Evolutionary conservation across 2,888 invertebrate species (phyloP), one percentile per base, ranked within the genome.

Genomic region (Amorpha juglandis): DNA sequence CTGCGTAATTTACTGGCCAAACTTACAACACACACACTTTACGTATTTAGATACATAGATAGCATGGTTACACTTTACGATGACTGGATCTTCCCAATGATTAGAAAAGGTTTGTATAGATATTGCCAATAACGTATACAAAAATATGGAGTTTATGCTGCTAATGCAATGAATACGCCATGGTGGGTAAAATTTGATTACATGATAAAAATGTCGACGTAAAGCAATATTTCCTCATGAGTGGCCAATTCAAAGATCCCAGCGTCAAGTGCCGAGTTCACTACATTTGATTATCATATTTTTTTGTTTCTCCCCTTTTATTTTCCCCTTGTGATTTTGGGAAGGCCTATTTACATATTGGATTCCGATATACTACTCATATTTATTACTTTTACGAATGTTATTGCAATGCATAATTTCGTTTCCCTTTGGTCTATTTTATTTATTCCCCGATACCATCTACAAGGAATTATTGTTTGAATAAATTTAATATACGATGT

Each of bases 251-350:
- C 78, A 78, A 80, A 76, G 76, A 71, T 79, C 73, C 72, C 69
- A 74, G 66, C 71, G 70, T 81, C 82, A 84, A 84, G 81, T 78
- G 75, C 78, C 71, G 75, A 78, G 76, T 86, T 72, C 81, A 83
- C 86, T 86, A 86, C 87, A 86, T 90, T 87, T 86, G 86, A 90
- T 91, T 92, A 91, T 84, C 90, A 91, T 90, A 90, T 87, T 89
- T 88, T 89, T 87, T 82, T 86, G 83, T 84, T 79, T 72, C 70
- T 75, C 77, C 70, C 78, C 74, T 77, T 90, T 91, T 90, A 90
- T 91, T 87, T 88, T 82, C 77, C 92, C 88, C 90, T 83, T 81
- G 91, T 83, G 91, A 88, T 90, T 89, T 84, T 78, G 81, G 80
- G 82, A 79, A 35, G 72, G 74, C 73, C 75, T 78, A 90, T 92